These are phyloP conservation scores for Noturus placidus DNA, from an alignment of 2,113 vertebrate genomes.

Conservation along the genomic window DNA sequence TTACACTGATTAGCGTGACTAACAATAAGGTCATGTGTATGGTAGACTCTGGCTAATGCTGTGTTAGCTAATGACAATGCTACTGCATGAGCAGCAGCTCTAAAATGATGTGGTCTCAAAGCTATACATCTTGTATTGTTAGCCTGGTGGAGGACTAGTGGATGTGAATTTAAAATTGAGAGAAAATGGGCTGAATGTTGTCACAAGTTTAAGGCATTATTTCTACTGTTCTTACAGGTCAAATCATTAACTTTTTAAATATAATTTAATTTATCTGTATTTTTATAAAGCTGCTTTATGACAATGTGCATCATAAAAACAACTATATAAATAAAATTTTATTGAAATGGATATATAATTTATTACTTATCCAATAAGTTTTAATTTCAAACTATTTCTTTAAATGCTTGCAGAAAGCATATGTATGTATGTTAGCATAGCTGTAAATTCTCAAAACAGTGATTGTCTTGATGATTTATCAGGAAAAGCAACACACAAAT, in stretches of 20 bases:
- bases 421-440: background rate
- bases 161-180: background rate
- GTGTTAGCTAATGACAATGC: no score
- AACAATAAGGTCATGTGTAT: background rate
- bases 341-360: background rate
- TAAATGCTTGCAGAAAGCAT: background rate
- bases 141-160: background rate
- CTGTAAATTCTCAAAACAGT: background rate
- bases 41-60: background rate
- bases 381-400: background rate
- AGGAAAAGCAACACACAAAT: background rate
- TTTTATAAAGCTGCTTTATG: background rate
- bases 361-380: background rate
- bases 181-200: background rate
- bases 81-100: background rate
- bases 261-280: background rate
- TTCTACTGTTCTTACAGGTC: no score
- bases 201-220: background rate
- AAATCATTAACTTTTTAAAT: background rate
- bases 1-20: background rate
- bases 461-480: background rate
- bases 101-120: background rate
- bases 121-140: background rate
- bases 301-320: background rate
- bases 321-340: background rate